Evolutionary conservation across 2,888 invertebrate species (phyloP).

Genomic region (Oscheius onirici): DNA sequence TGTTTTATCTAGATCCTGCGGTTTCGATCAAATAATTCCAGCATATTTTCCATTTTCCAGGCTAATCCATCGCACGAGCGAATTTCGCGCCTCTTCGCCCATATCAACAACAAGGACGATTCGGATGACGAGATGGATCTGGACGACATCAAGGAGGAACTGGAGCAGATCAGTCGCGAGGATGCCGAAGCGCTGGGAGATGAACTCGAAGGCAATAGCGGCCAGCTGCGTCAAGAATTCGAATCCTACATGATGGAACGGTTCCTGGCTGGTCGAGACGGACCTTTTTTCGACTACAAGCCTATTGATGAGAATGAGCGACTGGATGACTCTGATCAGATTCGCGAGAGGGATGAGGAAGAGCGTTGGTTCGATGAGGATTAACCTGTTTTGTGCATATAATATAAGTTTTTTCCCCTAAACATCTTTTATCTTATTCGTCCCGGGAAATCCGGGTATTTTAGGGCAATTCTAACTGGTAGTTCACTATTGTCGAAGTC

Average conservation of each 20-base stretch:
- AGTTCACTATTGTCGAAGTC: no score
- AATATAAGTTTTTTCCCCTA: neutral
- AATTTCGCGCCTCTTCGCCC: slow-evolving; percentile 24
- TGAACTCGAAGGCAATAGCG: slow-evolving; percentile 43
- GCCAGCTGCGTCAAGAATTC: slow-evolving; percentile 59
- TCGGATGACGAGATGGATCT: slow-evolving; percentile 38
- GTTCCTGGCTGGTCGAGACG: slow-evolving; percentile 64
- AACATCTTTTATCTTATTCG: no score
- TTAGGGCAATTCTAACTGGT: no score
- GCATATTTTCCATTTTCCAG: neutral
- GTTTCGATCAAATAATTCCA: no score
- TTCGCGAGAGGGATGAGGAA: slow-evolving; percentile 61
- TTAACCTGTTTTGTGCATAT: slow-evolving; percentile 30
- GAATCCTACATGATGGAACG: slow-evolving; percentile 60
- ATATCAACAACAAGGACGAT: slow-evolving; percentile 27
- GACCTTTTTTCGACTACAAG: slow-evolving; percentile 62
- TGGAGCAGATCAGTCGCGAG: slow-evolving; percentile 39
- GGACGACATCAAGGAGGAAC: slow-evolving; percentile 41
- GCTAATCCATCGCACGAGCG: slow-evolving; percentile 1
- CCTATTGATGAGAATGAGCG: slow-evolving; percentile 37
- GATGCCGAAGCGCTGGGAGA: slow-evolving; percentile 46
- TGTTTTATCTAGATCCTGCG: neutral
- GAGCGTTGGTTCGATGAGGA: slow-evolving; percentile 68
- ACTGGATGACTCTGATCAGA: slow-evolving; percentile 41
- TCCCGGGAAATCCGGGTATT: no score